These are phyloP conservation scores for Leptopilina clavipes DNA, from an alignment of 1,140 invertebrate species.

Conservation along the genomic window DNA sequence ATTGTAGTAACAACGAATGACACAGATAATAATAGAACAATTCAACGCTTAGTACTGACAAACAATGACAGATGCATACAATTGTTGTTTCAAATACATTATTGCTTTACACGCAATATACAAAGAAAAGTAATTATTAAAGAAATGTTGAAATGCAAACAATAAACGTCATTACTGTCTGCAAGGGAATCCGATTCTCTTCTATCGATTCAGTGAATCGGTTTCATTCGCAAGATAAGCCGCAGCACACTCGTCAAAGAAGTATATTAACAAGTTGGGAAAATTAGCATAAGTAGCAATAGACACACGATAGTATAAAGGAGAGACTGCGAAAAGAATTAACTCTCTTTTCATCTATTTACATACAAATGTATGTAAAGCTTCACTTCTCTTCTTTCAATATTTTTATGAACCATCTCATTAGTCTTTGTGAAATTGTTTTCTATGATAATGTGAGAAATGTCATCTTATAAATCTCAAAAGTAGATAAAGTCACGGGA, in stretches of 20 bases:
- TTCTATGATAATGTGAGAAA: not conserved
- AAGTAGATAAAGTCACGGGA: slow-evolving; percentile 6
- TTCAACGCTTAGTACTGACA: no score
- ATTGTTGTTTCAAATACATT: no score
- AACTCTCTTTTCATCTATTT: slow-evolving; percentile 1
- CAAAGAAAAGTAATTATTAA: no score
- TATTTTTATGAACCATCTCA: not conserved
- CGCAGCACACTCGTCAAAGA: not conserved
- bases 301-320: not conserved
- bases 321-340: slow-evolving; percentile 2
- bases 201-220: not conserved
- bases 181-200: not conserved
- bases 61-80: no score
- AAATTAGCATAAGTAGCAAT: slow-evolving; percentile 15
- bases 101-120: no score
- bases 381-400: not conserved
- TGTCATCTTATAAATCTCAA: not conserved
- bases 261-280: not conserved
- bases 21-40: no score
- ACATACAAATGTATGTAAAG: slow-evolving; percentile 20
- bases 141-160: not conserved
- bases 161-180: slow-evolving; percentile 1
- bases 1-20: no score
- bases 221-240: not conserved
- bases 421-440: slow-evolving; percentile 15